These are phyloP conservation scores for Drosophila maculinotata DNA, from an alignment of 2,888 invertebrate species.

Conservation along the genomic window DNA sequence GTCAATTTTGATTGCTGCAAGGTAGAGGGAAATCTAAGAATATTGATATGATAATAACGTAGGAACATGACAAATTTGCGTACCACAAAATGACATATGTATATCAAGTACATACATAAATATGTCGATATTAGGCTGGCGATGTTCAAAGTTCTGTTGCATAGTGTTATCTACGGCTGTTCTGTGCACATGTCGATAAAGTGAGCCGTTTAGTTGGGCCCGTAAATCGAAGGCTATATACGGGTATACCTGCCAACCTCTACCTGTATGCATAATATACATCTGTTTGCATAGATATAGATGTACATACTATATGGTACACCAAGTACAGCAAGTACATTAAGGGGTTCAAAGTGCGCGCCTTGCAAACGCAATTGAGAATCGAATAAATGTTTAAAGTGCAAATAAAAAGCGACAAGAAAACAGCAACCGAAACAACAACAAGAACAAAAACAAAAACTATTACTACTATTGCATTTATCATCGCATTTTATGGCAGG, in stretches of 20 bases:
- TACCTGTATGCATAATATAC: conserved; percentile 8
- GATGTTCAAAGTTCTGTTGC: conserved; percentile 38
- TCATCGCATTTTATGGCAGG: conserved; percentile 32
- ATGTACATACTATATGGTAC: neutral
- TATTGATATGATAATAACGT: neutral
- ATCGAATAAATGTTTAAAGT: conserved; percentile 42
- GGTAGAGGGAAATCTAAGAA: neutral
- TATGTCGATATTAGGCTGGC: conserved; percentile 1
- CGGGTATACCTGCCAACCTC: too few relatives aligned
- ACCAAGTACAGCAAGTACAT: too few relatives aligned
- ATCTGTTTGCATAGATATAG: neutral
- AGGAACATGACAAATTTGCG: conserved; percentile 10
- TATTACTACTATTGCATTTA: conserved; percentile 21
- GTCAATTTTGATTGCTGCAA: too few relatives aligned
- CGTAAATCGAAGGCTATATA: conserved; percentile 24
- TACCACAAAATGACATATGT: neutral
- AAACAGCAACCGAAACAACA: conserved; percentile 15
- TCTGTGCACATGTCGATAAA: conserved; percentile 49
- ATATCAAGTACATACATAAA: too few relatives aligned
- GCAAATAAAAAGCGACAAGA: conserved; percentile 36
- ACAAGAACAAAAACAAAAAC: conserved; percentile 8
- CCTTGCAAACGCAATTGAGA: conserved; percentile 8
- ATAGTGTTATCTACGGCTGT: conserved; percentile 38
- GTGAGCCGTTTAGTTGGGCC: conserved; percentile 27
- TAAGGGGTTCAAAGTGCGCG: conserved; percentile 52